Conservation (phyloP, 2,113 vertebrate species). For the Alosa alosa region DNA sequence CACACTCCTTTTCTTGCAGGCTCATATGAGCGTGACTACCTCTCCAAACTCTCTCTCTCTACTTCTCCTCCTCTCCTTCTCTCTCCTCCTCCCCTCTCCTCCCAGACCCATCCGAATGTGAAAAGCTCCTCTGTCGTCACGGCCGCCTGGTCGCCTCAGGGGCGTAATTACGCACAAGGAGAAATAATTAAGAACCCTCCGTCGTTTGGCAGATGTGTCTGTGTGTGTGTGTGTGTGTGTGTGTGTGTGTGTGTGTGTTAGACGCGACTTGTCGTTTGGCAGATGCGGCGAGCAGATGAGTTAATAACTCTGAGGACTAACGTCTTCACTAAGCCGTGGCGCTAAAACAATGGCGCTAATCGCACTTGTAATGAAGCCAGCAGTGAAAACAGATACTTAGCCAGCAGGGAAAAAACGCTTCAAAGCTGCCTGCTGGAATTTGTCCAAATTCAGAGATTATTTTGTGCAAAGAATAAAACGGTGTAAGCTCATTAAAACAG, state of each 20-base stretch:
- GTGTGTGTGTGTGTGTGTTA: background rate
- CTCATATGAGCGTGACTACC: too few species aligned
- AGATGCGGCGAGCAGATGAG: constrained; percentile 37
- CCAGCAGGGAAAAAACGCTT: constrained; percentile 32
- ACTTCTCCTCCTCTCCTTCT: background rate
- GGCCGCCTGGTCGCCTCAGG: constrained; percentile 34
- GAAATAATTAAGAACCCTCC: constrained; percentile 50
- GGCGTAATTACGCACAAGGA: constrained; percentile 51
- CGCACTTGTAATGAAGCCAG: constrained; percentile 51
- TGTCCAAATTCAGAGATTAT: constrained; percentile 70
- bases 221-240: background rate
- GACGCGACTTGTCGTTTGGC: background rate
- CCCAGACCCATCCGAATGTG: constrained; percentile 26
- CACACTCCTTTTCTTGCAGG: too few species aligned
- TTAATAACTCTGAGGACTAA: constrained; percentile 44
- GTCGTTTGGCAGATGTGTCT: background rate
- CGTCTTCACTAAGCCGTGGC: constrained; percentile 44
- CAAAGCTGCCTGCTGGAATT: constrained; percentile 61
- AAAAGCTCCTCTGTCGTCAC: constrained; percentile 24
- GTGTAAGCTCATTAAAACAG: constrained; percentile 73
- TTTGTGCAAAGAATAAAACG: constrained; percentile 63
- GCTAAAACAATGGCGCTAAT: constrained; percentile 55
- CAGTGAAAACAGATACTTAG: constrained; percentile 45
- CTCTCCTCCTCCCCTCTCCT: constrained; percentile 12
- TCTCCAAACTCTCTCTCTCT: background rate